Evolutionary conservation across 2,797 vertebrate species (phyloP).

Genomic region (Acestrorhynchus altus): DNA sequence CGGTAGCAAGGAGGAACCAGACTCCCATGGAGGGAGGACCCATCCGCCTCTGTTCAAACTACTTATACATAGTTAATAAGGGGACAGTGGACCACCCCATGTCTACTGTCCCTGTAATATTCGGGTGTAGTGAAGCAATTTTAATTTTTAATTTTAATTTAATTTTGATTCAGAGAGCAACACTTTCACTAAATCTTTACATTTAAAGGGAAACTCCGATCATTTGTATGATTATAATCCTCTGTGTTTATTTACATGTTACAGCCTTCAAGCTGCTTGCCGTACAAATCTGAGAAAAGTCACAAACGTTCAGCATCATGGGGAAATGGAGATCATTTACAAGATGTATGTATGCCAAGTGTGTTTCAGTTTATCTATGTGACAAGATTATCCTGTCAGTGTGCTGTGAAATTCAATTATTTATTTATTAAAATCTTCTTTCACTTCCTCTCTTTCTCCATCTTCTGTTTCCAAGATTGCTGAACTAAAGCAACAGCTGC

Average conservation of each 20-base stretch:
- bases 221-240: neutral
- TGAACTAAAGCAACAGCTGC: constrained; percentile 89
- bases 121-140: too few relatives aligned
- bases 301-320: constrained; percentile 89
- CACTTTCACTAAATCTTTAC: neutral
- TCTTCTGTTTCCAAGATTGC: constrained; percentile 74
- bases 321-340: constrained; percentile 84
- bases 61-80: too few relatives aligned
- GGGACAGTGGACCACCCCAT: too few relatives aligned
- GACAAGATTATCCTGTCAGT: too few relatives aligned
- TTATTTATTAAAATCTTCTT: too few relatives aligned
- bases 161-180: too few relatives aligned
- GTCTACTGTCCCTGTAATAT: too few relatives aligned
- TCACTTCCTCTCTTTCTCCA: neutral
- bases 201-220: neutral
- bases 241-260: neutral
- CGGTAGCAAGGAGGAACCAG: too few relatives aligned
- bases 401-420: too few relatives aligned
- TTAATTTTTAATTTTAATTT: too few relatives aligned
- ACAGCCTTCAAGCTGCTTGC: constrained; percentile 88
- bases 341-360: constrained; percentile 75
- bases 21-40: too few relatives aligned
- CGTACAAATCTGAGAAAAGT: constrained; percentile 70
- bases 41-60: too few relatives aligned
- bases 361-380: neutral